These are phyloP conservation scores for Drosophila lowei DNA, from an alignment of 1,140 invertebrate species.

Conservation along the genomic window DNA sequence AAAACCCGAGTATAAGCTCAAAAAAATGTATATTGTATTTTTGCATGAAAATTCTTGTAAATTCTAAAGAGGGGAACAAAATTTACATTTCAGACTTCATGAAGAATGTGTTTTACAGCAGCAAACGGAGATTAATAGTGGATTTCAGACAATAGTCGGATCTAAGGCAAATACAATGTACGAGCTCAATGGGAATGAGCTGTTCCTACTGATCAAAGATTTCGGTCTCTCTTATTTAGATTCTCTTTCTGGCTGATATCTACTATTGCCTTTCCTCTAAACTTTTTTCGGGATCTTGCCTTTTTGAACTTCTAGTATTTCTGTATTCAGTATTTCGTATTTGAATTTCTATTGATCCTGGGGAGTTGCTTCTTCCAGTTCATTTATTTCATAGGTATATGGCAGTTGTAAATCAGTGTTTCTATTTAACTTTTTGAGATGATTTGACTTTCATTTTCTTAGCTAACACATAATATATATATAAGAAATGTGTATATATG, in stretches of 20 bases:
- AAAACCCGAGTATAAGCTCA: slow-evolving; percentile 18
- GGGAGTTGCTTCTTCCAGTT: slow-evolving; percentile 19
- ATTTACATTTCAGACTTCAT: slow-evolving; percentile 57
- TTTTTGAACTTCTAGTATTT: slow-evolving; percentile 2
- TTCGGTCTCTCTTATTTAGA: too few species aligned
- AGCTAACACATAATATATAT: slow-evolving; percentile 41
- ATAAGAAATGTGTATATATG: slow-evolving; percentile 3
- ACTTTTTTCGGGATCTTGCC: too few species aligned
- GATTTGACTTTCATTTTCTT: slow-evolving; percentile 60
- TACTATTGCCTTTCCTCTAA: too few species aligned
- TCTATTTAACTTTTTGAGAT: slow-evolving; percentile 58
- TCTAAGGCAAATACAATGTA: background rate
- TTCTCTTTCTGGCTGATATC: too few species aligned
- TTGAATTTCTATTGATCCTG: slow-evolving; percentile 12
- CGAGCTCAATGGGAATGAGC: too few species aligned
- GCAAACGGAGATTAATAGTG: background rate
- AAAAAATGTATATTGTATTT: slow-evolving; percentile 11
- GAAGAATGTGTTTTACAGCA: slow-evolving; percentile 17
- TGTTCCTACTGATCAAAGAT: too few species aligned
- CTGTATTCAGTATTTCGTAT: slow-evolving; percentile 5
- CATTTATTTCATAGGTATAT: slow-evolving; percentile 59
- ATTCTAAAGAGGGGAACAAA: slow-evolving; percentile 29
- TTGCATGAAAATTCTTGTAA: slow-evolving; percentile 20
- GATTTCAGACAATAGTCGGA: background rate
- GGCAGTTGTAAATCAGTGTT: slow-evolving; percentile 71